Conservation (phyloP, 92 coral and sea anemone species). For the Pocillopora meandrina region DNA sequence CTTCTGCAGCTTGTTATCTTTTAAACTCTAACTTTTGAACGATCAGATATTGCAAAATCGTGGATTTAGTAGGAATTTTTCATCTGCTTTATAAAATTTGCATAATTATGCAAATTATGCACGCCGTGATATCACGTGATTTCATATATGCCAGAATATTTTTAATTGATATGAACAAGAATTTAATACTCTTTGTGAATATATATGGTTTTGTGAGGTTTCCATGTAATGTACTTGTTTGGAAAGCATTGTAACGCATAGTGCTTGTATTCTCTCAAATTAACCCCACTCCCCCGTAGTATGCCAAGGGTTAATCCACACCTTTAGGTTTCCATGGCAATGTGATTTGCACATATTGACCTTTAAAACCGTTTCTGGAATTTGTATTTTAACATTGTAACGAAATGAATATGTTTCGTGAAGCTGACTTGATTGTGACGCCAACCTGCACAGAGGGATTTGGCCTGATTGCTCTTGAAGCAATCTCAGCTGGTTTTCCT, state of each 20-base stretch:
- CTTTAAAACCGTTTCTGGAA: too few species aligned
- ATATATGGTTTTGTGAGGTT: conserved; percentile 29
- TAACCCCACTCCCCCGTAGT: too few species aligned
- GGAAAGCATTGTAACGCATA: background rate
- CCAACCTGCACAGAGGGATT: too few species aligned
- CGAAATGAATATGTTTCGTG: too few species aligned
- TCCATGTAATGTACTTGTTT: conserved; percentile 17
- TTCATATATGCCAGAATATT: conserved; percentile 25
- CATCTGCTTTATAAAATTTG: background rate
- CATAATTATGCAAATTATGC: conserved; percentile 4
- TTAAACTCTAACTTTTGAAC: background rate
- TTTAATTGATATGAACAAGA: conserved; percentile 1
- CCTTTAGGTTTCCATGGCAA: too few species aligned
- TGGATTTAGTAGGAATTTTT: conserved; percentile 1
- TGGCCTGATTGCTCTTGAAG: too few species aligned
- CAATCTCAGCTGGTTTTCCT: too few species aligned
- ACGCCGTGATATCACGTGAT: conserved; percentile 1
- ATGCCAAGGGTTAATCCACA: too few species aligned
- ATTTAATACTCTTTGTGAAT: conserved; percentile 20
- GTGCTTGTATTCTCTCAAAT: too few species aligned
- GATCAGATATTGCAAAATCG: background rate
- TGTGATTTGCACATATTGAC: too few species aligned
- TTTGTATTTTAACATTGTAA: too few species aligned
- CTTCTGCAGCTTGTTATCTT: background rate
- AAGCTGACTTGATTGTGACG: too few species aligned